A percentile compares a stretch with the other conserved stretches of the same genome.
phyloP scores from a whole-genome alignment of 2,888 invertebrate species.

The Diabrotica balteata region DNA sequence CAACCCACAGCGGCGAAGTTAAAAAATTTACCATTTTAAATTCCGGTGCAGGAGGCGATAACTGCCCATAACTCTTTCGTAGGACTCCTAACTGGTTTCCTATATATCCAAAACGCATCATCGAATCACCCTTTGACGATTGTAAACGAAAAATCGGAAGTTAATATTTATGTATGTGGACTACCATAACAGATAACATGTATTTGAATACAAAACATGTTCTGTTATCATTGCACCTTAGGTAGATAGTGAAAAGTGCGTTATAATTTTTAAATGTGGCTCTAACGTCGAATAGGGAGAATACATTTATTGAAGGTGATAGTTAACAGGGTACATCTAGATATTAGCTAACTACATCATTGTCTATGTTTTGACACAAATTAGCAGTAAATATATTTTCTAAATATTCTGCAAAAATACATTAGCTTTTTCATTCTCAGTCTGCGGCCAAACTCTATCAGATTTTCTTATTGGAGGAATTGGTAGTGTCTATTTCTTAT shows the following conservation, averaged over 20 bases:
- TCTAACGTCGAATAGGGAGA: too few relatives aligned
- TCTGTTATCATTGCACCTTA: background rate
- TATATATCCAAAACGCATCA: constrained; percentile 24
- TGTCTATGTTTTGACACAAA: too few relatives aligned
- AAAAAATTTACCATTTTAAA: constrained; percentile 40
- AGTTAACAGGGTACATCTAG: too few relatives aligned
- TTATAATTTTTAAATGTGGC: too few relatives aligned
- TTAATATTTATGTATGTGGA: constrained; percentile 6
- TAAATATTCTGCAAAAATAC: too few relatives aligned
- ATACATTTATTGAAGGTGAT: too few relatives aligned
- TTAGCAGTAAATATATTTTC: too few relatives aligned
- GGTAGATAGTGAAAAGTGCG: background rate
- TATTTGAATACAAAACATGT: background rate
- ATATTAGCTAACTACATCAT: too few relatives aligned
- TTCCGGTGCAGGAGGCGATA: constrained; percentile 48
- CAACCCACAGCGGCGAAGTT: constrained; percentile 1
- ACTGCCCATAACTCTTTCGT: constrained; percentile 51
- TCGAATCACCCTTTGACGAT: constrained; percentile 7
- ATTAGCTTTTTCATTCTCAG: too few relatives aligned
- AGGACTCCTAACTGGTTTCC: constrained; percentile 40
- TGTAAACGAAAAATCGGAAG: constrained; percentile 3
- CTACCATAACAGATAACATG: background rate
- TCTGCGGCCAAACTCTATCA: too few relatives aligned
- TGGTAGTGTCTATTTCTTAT: too few relatives aligned
- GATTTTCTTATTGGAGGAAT: too few relatives aligned